Evolutionary conservation across 2,113 vertebrate species (phyloP).

Genomic region (Dascyllus trimaculatus): DNA sequence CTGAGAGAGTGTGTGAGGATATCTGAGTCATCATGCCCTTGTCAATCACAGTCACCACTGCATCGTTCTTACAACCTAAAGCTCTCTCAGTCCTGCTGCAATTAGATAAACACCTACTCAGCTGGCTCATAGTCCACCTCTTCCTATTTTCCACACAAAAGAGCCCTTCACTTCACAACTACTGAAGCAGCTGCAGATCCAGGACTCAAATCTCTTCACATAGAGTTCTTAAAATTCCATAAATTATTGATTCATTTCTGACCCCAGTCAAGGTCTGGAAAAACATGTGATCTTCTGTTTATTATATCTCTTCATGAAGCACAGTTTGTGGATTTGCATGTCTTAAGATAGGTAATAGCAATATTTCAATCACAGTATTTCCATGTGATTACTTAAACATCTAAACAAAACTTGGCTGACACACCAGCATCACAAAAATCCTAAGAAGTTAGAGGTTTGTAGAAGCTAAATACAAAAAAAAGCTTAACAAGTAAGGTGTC

Average conservation of each 20-base stretch:
- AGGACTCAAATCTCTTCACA: background rate
- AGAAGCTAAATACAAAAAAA: background rate
- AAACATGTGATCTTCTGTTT: background rate
- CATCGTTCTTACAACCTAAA: slow-evolving; percentile 6
- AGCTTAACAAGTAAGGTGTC: background rate
- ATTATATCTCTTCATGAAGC: background rate
- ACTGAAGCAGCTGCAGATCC: slow-evolving; percentile 1
- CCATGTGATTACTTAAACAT: too few species aligned
- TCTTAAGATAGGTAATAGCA: background rate
- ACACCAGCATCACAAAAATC: background rate
- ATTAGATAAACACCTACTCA: slow-evolving; percentile 56
- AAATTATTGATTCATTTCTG: background rate
- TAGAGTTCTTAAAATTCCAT: background rate
- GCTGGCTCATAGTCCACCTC: slow-evolving; percentile 38
- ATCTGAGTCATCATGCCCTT: slow-evolving; percentile 52
- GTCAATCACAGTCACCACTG: slow-evolving; percentile 56
- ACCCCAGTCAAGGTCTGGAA: background rate
- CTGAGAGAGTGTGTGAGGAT: slow-evolving; percentile 11
- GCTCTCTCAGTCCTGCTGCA: slow-evolving; percentile 22
- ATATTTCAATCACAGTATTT: too few species aligned
- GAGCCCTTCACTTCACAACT: slow-evolving; percentile 27
- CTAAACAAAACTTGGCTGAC: background rate
- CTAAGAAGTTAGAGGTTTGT: background rate
- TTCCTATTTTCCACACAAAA: slow-evolving; percentile 21
- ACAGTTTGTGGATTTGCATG: background rate